Base-by-base conservation (phyloP, 1,140 invertebrate genomes). In the Diuraphis noxia region DNA sequence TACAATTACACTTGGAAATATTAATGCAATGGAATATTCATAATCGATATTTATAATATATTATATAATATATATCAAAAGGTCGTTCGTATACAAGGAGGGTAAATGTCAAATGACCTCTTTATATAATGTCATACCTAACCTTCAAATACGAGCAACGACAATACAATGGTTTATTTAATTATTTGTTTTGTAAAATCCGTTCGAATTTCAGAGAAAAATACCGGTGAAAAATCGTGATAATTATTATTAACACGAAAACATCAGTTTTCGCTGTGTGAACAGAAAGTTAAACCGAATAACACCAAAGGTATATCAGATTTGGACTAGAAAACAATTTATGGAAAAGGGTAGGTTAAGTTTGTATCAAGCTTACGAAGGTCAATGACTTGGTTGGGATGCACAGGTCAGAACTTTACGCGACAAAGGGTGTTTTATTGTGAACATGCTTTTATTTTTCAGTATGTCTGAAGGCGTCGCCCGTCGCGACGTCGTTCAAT, bases 291-390 rank as follows among this genome's bases (percentile, higher is more conserved):
- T 17, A 84, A 41, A 17, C 17, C 17, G 41, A 43, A 43, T 38
- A 84, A 84, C 19, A 86, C 38, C n/a, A 34, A 86, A 49, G 41
- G n/a, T 10, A 36, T 46, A 49, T 81, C 23, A n/a, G 30, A 34
- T 46, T 86, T 23, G n/a, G 41, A 46, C n/a, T 86, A 36, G 84
- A n/a, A 41, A 86, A 86, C 84, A 86, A 36, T 86, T 86, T 86
- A 36, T 23, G 34, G 43, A 86, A 52, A 86, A 86, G 85, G 85
- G 85, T 86, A 86, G 46, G 85, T 86, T 86, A 86, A 52, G 85
- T 86, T 86, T 86, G n/a, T 34, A 30, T 86, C n/a, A 41, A n/a
- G 43, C 43, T 19, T 49, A 86, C 84, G 84, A 41, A 8, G 84
- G 43, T n/a, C 43, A 41, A 38, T 46, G n/a, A 34, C 84, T n/a